phyloP scores from a whole-genome alignment of 2,888 invertebrate genomes.

The Apocheima hispidaria region DNA sequence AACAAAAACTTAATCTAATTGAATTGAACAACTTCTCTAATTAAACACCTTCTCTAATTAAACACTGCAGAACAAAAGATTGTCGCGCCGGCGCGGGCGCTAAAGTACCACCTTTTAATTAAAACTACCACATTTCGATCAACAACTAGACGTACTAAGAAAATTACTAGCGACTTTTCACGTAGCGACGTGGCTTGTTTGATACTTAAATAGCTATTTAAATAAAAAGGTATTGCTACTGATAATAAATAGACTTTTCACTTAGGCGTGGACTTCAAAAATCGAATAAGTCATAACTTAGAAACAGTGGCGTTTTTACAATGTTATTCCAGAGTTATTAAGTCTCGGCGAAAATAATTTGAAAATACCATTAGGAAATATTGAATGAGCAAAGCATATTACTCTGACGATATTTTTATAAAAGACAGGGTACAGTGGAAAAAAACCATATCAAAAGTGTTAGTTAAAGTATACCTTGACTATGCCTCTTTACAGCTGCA shows the following conservation, averaged over 20 bases:
- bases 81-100: conserved; percentile 19
- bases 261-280: too few relatives aligned
- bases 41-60: conserved; percentile 51
- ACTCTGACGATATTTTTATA: too few relatives aligned
- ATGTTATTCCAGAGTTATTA: too few relatives aligned
- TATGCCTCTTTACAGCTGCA: too few relatives aligned
- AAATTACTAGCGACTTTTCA: not conserved
- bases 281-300: too few relatives aligned
- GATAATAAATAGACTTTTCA: not conserved
- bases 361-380: too few relatives aligned
- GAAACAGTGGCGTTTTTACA: too few relatives aligned
- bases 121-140: conserved; percentile 20
- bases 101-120: conserved; percentile 22
- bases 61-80: conserved; percentile 42
- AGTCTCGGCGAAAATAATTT: too few relatives aligned
- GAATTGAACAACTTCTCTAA: conserved; percentile 50
- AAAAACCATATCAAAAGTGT: too few relatives aligned
- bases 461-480: too few relatives aligned
- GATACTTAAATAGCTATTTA: not conserved
- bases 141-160: conserved; percentile 4
- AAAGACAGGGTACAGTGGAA: too few relatives aligned
- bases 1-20: conserved; percentile 48
- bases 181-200: not conserved
- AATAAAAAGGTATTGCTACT: not conserved
- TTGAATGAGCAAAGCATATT: too few relatives aligned